Evolutionary conservation across 2,888 invertebrate species (phyloP), one percentile per base, ranked within the genome.

Genomic region (Phragmatobia fuliginosa): DNA sequence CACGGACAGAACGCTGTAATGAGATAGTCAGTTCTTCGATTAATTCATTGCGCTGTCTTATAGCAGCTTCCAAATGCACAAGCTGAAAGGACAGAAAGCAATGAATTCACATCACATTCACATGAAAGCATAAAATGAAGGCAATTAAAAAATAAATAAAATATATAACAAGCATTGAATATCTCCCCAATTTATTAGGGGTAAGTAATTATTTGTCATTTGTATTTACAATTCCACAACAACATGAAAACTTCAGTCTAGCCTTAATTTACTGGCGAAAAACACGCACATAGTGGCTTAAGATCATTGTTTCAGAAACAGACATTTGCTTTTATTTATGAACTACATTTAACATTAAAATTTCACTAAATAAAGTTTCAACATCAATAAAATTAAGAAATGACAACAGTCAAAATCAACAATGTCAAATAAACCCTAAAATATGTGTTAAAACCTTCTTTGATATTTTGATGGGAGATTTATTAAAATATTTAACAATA

Each of bases 21-120:
- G 97, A 96, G 83, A 96, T 94, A 76, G 96, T 97, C 71, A 98
- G 94, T 90, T 97, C 96, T 83, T 96, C 96, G 79, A 98, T 97
- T 84, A 97, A 89, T 81, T 96, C 95, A 86, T 97, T 97, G 83
- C 97, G 96, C 79, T 96, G 96, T 18, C 95, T 93, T 71, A 98
- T 93, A 81, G 97, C 97, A 82, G 95, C 95, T 89, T 97, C 97
- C 89, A 97, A 97, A 90, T 97, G 97, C 88, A 96, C 95, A 84
- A 97, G 95, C 97, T 97, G 91, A 87, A 96, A 96, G 86, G 88
- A 93, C 97, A 97, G 87, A 80, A 80, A 82, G 82, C 82, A 21
- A 77, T 82, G 70, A 74, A 83, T 82, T 84, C 86, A 86, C 83
- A 76, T 80, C 80, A 88, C 89, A 82, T 77, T 60, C 81, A 89